Conservation (phyloP, 2,888 invertebrate genomes). For the Microdon myrmicae region DNA sequence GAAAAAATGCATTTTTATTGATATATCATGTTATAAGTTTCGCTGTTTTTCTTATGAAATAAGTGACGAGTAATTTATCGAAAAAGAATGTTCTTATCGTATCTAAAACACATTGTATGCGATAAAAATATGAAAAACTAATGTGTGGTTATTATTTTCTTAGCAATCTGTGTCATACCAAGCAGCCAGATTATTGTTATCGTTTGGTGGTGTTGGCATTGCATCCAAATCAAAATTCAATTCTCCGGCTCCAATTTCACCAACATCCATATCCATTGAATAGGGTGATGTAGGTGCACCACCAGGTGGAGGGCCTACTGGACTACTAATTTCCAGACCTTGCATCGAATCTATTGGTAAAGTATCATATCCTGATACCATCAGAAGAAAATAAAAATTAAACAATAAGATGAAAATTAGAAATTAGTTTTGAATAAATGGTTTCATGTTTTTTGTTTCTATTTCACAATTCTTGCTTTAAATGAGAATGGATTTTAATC, state of each 20-base stretch:
- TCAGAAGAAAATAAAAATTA: constrained; percentile 26
- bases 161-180: constrained; percentile 98
- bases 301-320: constrained; percentile 63
- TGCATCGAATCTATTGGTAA: constrained; percentile 97
- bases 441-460: no score
- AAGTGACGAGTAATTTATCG: constrained; percentile 29
- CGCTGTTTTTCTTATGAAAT: constrained; percentile 36
- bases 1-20: no score
- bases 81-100: constrained; percentile 33
- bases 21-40: no score
- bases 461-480: no score
- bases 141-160: constrained; percentile 45
- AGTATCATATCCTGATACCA: constrained; percentile 88
- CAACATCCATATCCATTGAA: constrained; percentile 91
- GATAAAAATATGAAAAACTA: constrained; percentile 45
- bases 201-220: constrained; percentile 83
- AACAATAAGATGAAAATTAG: constrained; percentile 29
- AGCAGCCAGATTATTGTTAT: constrained; percentile 91
- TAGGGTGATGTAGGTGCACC: constrained; percentile 70
- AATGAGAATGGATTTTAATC: no score
- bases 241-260: constrained; percentile 78
- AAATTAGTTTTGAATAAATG: no score
- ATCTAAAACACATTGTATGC: constrained; percentile 45
- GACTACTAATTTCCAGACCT: constrained; percentile 86
- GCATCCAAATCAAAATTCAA: constrained; percentile 83